Evolutionary conservation across 2,113 vertebrate genomes (phyloP), one percentile per base, ranked within the genome.

Genomic region (Carassius gibelio): DNA sequence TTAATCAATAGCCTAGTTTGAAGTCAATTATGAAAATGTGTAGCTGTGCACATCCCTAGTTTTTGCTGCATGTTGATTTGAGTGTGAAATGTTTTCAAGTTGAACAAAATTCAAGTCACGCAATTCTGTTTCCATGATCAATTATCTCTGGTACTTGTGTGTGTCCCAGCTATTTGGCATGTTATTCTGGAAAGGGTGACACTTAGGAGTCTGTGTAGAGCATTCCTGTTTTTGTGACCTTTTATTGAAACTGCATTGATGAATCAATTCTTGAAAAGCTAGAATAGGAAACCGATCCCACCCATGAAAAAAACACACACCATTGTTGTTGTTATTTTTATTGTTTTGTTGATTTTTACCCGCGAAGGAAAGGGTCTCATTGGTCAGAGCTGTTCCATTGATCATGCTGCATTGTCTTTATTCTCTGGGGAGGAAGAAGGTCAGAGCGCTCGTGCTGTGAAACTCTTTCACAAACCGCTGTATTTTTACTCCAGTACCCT

Each of bases 371-470:
- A 17, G 62, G 42, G 23, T 7, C n/a, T 48, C 23, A 64, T 81
- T 4, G 61, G n/a, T 68, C 64, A 26, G n/a, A 19, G 23, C 14
- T 8, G 8, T 11, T 66, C 42, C 45, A 66, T 83, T 83, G 82
- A 69, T 59, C 74, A 14, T 62, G 8, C 9, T 5, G 52, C 71
- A 82, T 82, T 84, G 87, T 86, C 50, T 86, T 36, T 68, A 1
- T 76, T 81, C 84, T 88, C 78, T 4, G 5, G 82, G 62, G 71
- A 84, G 82, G 78, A 81, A 88, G 75, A 81, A 81, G 52, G 59
- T 75, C 45, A 34, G 30, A 23, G 38, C 8, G 14, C 57, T 48
- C 59, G 3, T 34, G 62, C 72, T 75, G 77, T 55, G 61, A 66
- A 81, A 55, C 30, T 23, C 8, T 72, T 83, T 75, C 62, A 75